These are phyloP conservation scores for Cerceris rybyensis DNA, from an alignment of 2,888 invertebrate species.

Conservation along the genomic window DNA sequence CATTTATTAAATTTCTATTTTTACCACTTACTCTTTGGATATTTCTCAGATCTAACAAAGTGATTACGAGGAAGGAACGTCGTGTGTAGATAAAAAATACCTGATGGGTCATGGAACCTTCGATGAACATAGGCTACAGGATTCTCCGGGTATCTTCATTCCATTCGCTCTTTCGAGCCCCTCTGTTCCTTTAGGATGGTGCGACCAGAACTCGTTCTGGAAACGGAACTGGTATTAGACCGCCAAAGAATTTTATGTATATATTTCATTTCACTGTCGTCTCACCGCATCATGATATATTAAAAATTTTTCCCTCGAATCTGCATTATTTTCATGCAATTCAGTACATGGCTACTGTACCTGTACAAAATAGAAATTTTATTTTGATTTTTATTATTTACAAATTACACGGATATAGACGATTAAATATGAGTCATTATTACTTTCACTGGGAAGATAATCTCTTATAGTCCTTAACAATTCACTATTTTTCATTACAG, in stretches of 20 bases:
- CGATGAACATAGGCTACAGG: conserved; percentile 46
- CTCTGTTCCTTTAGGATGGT: conserved; percentile 56
- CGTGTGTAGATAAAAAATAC: conserved; percentile 35
- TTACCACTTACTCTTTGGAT: no score
- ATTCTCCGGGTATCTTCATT: conserved; percentile 49
- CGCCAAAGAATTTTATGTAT: conserved; percentile 22
- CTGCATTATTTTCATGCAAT: no score
- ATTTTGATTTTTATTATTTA: no score
- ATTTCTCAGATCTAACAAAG: no score
- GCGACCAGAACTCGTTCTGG: conserved; percentile 58
- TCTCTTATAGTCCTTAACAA: no score
- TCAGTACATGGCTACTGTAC: no score
- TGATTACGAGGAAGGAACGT: conserved; percentile 27
- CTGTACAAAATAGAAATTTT: no score
- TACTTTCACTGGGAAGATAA: no score
- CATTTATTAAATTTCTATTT: background rate
- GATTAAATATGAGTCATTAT: no score
- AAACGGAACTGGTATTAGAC: conserved; percentile 53
- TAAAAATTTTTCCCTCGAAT: no score
- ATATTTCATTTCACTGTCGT: background rate
- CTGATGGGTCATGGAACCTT: conserved; percentile 54
- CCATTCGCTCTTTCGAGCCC: conserved; percentile 40
- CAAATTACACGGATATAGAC: no score
- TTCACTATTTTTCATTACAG: no score
- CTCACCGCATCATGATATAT: background rate